A percentile compares a stretch with the other conserved stretches of the same genome.
Evolutionary conservation across 2,113 vertebrate genomes (phyloP).

Genomic region (Vulpes ferrilata): DNA sequence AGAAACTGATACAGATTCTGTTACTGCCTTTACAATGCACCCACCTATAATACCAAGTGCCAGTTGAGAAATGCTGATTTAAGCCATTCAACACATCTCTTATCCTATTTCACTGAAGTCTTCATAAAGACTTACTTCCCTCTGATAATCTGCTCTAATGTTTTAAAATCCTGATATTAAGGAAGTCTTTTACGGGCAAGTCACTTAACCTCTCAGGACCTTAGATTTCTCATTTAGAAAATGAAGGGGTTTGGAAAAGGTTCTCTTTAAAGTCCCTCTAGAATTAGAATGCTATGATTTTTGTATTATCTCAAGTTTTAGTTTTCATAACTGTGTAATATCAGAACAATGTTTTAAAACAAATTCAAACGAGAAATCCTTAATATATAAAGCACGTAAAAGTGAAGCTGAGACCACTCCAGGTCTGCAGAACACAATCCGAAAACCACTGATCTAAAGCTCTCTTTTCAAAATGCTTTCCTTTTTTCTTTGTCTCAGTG

Average conservation of each 20-base stretch:
- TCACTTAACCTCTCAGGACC: slow-evolving; percentile 75
- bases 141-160: slow-evolving; percentile 33
- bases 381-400: slow-evolving; percentile 27
- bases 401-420: slow-evolving; percentile 27
- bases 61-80: background rate
- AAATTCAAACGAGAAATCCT: slow-evolving; percentile 63
- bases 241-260: slow-evolving; percentile 30
- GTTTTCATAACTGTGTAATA: slow-evolving; percentile 69
- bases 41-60: background rate
- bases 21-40: background rate
- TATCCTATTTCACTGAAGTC: background rate
- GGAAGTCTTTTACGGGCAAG: slow-evolving; percentile 69
- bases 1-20: background rate
- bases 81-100: background rate
- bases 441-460: slow-evolving; percentile 47
- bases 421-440: slow-evolving; percentile 10
- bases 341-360: slow-evolving; percentile 67
- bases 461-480: slow-evolving; percentile 46
- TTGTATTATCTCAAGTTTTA: slow-evolving; percentile 55
- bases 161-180: slow-evolving; percentile 69
- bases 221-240: slow-evolving; percentile 71
- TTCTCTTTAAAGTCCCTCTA: slow-evolving; percentile 48
- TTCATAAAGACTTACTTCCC: background rate
- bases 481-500: slow-evolving; percentile 74
- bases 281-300: slow-evolving; percentile 57